Percentiles rank a stretch among this genome's conserved stretches.
Conservation (phyloP, 1,140 invertebrate genomes). For the Diabrotica virgifera region DNA sequence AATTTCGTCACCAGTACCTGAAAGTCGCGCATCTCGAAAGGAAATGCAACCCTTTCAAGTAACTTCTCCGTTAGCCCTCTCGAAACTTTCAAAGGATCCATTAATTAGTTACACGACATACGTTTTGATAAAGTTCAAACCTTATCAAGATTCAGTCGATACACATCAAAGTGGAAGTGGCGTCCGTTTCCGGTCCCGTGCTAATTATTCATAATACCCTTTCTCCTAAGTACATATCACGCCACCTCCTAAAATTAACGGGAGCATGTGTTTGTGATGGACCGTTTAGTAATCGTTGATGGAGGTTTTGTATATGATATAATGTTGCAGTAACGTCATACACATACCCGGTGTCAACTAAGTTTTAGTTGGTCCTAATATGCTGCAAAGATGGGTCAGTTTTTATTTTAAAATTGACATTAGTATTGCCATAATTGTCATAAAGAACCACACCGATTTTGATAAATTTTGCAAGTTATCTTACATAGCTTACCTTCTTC, state of each 20-base stretch:
- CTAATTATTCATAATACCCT: conserved; percentile 7
- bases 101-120: conserved; percentile 6
- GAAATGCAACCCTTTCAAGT: not conserved
- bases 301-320: no score
- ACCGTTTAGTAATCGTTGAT: no score
- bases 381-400: no score
- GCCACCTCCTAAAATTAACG: conserved; percentile 2
- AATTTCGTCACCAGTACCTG: no score
- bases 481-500: no score
- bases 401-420: no score
- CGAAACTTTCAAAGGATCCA: not conserved
- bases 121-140: conserved; percentile 8
- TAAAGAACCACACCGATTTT: no score
- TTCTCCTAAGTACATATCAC: not conserved
- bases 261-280: conserved; percentile 5
- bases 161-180: conserved; percentile 4
- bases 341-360: no score
- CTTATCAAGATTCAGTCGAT: conserved; percentile 7
- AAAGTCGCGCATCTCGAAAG: not conserved
- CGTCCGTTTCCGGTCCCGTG: not conserved
- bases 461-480: no score
- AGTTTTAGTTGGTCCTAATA: no score
- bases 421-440: no score
- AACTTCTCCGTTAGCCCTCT: not conserved
- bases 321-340: no score